phyloP scores from a whole-genome alignment of 2,888 invertebrate genomes.

The Nemurella pictetii region DNA sequence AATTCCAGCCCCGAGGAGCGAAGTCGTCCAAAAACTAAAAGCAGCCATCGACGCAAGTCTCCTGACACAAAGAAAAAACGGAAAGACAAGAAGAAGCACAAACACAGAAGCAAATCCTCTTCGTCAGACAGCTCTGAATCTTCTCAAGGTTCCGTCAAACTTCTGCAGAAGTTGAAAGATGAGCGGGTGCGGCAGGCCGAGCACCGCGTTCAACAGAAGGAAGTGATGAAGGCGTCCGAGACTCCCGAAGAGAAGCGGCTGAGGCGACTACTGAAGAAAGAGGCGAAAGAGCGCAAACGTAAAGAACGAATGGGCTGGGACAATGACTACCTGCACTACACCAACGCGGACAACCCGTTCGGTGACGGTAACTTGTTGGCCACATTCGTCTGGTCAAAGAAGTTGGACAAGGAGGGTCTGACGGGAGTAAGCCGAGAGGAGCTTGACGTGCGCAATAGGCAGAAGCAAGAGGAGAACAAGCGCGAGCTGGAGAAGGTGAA shows the following conservation, averaged over 20 bases:
- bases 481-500: constrained; percentile 94
- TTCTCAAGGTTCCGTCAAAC: constrained; percentile 62
- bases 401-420: constrained; percentile 90
- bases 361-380: constrained; percentile 94
- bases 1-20: neutral
- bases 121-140: constrained; percentile 46
- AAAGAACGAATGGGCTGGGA: constrained; percentile 98
- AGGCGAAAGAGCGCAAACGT: constrained; percentile 82
- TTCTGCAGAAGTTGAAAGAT: constrained; percentile 72
- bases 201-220: constrained; percentile 70
- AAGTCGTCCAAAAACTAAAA: neutral
- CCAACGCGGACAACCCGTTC: constrained; percentile 98
- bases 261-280: constrained; percentile 86
- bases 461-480: constrained; percentile 89
- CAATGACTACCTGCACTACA: constrained; percentile 94
- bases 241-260: constrained; percentile 92
- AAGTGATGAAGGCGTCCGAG: constrained; percentile 82
- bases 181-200: constrained; percentile 68
- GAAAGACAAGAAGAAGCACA: neutral
- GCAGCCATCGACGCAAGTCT: neutral
- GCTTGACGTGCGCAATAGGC: constrained; percentile 77
- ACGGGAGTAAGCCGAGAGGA: constrained; percentile 75
- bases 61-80: neutral
- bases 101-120: constrained; percentile 11
- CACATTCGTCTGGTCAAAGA: constrained; percentile 96